Evolutionary conservation across 1,140 invertebrate species (phyloP).

Genomic region (Bombus turneri): DNA sequence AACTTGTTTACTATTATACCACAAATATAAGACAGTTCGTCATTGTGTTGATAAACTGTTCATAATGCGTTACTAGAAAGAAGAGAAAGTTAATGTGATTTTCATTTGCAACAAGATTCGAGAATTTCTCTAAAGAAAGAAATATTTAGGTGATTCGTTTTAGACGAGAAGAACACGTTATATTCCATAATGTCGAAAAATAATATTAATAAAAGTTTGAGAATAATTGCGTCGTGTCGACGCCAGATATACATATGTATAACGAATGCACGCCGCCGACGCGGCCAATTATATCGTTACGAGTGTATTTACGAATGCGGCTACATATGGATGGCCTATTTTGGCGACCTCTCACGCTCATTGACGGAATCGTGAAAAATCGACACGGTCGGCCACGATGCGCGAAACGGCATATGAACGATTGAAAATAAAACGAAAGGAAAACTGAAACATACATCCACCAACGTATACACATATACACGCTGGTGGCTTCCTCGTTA

Average conservation of each 20-base stretch:
- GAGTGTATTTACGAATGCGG: conserved; percentile 47
- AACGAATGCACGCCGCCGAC: conserved; percentile 23
- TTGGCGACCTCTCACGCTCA: conserved; percentile 5
- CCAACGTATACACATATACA: background rate
- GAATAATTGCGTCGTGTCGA: conserved; percentile 19
- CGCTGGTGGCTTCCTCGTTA: background rate
- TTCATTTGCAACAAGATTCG: background rate
- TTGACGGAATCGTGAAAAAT: conserved; percentile 45
- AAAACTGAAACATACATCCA: conserved; percentile 12
- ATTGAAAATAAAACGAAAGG: conserved; percentile 23
- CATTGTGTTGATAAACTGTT: background rate
- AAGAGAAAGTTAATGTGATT: background rate
- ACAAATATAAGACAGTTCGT: background rate
- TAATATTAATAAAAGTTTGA: conserved; percentile 23
- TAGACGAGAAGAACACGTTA: background rate
- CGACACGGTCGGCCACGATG: background rate
- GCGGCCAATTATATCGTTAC: conserved; percentile 42
- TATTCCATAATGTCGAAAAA: conserved; percentile 18
- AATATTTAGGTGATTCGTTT: background rate
- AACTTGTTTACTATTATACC: background rate
- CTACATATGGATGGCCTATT: conserved; percentile 17
- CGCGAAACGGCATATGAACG: background rate
- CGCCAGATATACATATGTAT: background rate
- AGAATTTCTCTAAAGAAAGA: background rate
- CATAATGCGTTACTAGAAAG: background rate